phyloP scores from a whole-genome alignment of 1,140 invertebrate species.

The Anastatus disparis region DNA sequence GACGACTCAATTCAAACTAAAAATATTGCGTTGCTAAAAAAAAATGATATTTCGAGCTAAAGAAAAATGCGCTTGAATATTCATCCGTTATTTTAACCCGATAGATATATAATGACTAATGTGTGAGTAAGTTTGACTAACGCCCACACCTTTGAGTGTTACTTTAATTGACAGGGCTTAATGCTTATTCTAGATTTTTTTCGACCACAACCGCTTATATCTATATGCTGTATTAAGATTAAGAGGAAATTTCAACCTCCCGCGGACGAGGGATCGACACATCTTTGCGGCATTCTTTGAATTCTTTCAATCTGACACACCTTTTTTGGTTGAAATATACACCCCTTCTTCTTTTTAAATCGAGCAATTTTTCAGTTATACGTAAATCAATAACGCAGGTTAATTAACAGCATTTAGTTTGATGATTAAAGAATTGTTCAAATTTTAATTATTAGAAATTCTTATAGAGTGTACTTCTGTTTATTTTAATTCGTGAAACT shows the following conservation, averaged over 20 bases:
- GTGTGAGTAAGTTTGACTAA: background rate
- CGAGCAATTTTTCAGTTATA: background rate
- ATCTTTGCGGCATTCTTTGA: constrained; percentile 18
- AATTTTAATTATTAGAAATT: no score
- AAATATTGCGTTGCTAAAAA: constrained; percentile 10
- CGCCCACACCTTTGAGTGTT: constrained; percentile 21
- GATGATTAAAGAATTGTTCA: no score
- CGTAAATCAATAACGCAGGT: no score
- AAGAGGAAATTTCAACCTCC: constrained; percentile 5
- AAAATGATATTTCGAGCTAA: no score
- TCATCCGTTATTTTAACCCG: background rate
- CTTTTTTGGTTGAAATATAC: no score
- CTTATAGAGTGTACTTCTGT: no score
- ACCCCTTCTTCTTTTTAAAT: background rate
- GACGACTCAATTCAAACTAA: constrained; percentile 18
- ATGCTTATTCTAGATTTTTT: constrained; percentile 23
- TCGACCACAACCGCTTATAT: background rate
- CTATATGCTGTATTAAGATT: constrained; percentile 22
- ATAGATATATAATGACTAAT: background rate
- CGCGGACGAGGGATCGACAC: constrained; percentile 15
- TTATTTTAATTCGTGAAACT: no score
- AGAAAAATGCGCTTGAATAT: background rate
- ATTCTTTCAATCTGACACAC: constrained; percentile 2
- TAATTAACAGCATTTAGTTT: no score
- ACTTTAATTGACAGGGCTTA: constrained; percentile 31